phyloP scores from a whole-genome alignment of 2,888 invertebrate genomes.

The Nephrotoma appendiculata region DNA sequence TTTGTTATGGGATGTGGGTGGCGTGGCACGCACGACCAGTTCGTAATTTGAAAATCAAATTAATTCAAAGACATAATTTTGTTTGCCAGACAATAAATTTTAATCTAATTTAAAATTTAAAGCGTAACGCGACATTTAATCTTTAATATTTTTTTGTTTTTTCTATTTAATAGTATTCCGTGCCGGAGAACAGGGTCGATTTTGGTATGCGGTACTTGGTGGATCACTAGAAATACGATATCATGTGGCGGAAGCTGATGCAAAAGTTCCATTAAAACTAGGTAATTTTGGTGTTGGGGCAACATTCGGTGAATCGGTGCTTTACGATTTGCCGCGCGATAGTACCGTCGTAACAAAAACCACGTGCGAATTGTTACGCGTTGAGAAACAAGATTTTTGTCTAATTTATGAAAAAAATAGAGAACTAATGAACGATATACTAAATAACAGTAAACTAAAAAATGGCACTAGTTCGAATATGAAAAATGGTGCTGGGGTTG shows the following conservation, averaged over 20 bases:
- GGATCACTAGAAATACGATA: slow-evolving; percentile 55
- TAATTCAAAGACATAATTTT: not conserved
- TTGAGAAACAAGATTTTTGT: slow-evolving; percentile 62
- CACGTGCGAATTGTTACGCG: slow-evolving; percentile 56
- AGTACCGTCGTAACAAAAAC: slow-evolving; percentile 59
- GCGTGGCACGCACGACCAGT: not conserved
- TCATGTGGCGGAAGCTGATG: slow-evolving; percentile 38
- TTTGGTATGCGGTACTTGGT: slow-evolving; percentile 63
- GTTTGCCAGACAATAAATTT: not conserved
- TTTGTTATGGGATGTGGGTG: not conserved
- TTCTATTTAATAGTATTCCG: slow-evolving; percentile 47
- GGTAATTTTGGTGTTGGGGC: slow-evolving; percentile 58
- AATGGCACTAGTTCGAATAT: slow-evolving; percentile 36
- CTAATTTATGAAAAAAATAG: slow-evolving; percentile 69
- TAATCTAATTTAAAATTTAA: not conserved
- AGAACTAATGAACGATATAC: slow-evolving; percentile 59
- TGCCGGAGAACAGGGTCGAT: slow-evolving; percentile 62
- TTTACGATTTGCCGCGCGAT: slow-evolving; percentile 55
- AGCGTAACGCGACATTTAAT: not conserved
- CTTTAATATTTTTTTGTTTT: not conserved
- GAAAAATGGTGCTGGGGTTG: not conserved
- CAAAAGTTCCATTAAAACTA: slow-evolving; percentile 46
- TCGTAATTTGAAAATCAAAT: not conserved
- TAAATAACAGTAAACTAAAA: slow-evolving; percentile 48
- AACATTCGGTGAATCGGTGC: slow-evolving; percentile 62